Conservation (phyloP, 2,888 invertebrate genomes). For the Atethmia centrago region DNA sequence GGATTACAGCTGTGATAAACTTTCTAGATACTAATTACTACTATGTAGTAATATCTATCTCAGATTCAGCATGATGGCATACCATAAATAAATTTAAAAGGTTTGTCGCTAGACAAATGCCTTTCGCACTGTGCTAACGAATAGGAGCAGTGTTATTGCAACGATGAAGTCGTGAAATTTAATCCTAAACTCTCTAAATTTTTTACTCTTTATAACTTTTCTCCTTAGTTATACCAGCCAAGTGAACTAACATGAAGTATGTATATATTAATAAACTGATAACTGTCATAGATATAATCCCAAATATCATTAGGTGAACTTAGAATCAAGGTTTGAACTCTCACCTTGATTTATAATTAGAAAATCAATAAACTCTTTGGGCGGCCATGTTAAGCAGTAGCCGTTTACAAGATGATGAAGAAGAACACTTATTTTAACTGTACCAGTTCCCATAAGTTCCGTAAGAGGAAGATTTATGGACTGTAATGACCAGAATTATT, state of each 20-base stretch:
- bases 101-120: background rate
- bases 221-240: background rate
- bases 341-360: slow-evolving; percentile 30
- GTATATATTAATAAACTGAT: background rate
- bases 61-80: background rate
- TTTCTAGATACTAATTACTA: background rate
- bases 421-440: background rate
- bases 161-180: background rate
- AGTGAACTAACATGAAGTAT: background rate
- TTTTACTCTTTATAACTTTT: background rate
- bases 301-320: slow-evolving; percentile 1
- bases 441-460: background rate
- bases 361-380: slow-evolving; percentile 28
- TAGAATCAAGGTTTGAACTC: slow-evolving; percentile 3
- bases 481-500: background rate
- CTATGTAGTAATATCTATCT: background rate
- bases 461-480: background rate
- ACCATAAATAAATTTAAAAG: background rate
- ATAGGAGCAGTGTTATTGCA: background rate
- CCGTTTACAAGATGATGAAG: background rate
- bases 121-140: background rate
- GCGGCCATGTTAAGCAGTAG: background rate
- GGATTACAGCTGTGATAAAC: background rate
- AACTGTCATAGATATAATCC: background rate
- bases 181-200: background rate